phyloP scores from a whole-genome alignment of 2,888 invertebrate genomes.

The Harmothoe impar region DNA sequence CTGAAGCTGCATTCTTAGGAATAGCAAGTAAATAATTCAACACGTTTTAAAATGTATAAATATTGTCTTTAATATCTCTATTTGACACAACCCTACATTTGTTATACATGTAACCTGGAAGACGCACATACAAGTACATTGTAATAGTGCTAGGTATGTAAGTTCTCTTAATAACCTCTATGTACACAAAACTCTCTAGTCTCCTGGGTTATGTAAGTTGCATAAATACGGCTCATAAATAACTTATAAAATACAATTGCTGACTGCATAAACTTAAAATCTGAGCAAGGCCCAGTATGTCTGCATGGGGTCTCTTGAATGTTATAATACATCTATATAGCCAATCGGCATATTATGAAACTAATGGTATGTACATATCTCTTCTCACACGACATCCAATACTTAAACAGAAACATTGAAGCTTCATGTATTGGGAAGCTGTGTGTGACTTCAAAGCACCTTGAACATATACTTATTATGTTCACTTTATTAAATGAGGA shows the following conservation, averaged over 20 bases:
- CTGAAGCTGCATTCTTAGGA: too few species aligned
- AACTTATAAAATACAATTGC: slow-evolving; percentile 37
- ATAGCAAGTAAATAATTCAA: background rate
- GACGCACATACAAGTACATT: slow-evolving; percentile 34
- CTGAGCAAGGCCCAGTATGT: slow-evolving; percentile 4
- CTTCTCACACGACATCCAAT: background rate
- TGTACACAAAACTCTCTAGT: background rate
- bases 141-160: slow-evolving; percentile 38
- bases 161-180: background rate
- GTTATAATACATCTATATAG: background rate
- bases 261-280: slow-evolving; percentile 8
- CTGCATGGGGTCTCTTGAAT: background rate
- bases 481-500: background rate
- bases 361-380: background rate
- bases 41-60: slow-evolving; percentile 36
- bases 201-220: slow-evolving; percentile 50
- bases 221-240: slow-evolving; percentile 53
- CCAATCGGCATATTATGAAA: background rate
- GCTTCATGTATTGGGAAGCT: background rate
- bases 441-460: slow-evolving; percentile 44
- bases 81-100: slow-evolving; percentile 52
- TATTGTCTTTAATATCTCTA: slow-evolving; percentile 22
- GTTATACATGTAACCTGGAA: slow-evolving; percentile 52
- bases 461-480: slow-evolving; percentile 22
- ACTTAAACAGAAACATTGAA: background rate